A percentile compares a stretch with the other conserved stretches of the same genome.
phyloP scores from a whole-genome alignment of 2,888 invertebrate genomes.

The Protophormia terraenovae region DNA sequence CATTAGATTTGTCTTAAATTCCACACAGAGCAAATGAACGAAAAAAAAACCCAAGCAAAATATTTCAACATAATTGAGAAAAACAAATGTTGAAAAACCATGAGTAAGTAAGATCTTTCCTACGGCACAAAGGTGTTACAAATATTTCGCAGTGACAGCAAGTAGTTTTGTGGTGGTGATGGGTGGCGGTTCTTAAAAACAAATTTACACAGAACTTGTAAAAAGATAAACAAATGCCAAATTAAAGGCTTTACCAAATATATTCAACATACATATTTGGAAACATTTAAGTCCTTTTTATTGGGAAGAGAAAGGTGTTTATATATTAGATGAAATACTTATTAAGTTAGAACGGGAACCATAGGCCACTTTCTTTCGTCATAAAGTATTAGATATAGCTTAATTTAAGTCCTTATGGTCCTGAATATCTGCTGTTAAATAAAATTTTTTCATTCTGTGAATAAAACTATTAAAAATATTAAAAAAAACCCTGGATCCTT shows the following conservation, averaged over 20 bases:
- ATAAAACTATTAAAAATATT: too few relatives aligned
- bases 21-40: constrained; percentile 3
- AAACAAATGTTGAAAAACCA: constrained; percentile 7
- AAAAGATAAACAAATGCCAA: constrained; percentile 29
- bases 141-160: constrained; percentile 5
- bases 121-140: neutral
- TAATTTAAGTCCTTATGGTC: too few relatives aligned
- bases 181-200: constrained; percentile 34
- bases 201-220: constrained; percentile 45
- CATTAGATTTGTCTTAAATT: constrained; percentile 61
- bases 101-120: constrained; percentile 5
- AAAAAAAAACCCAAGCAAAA: neutral
- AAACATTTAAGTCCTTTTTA: neutral
- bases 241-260: neutral
- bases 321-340: too few relatives aligned
- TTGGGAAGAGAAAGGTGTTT: neutral
- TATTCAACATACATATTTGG: neutral
- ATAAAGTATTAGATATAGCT: too few relatives aligned
- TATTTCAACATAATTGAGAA: constrained; percentile 15
- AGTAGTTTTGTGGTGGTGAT: neutral
- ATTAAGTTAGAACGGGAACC: too few relatives aligned
- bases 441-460: too few relatives aligned
- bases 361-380: too few relatives aligned
- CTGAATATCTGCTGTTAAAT: too few relatives aligned
- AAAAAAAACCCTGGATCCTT: too few relatives aligned